Conservation (phyloP, 1,140 invertebrate genomes). For the Tribolium castaneum region DNA sequence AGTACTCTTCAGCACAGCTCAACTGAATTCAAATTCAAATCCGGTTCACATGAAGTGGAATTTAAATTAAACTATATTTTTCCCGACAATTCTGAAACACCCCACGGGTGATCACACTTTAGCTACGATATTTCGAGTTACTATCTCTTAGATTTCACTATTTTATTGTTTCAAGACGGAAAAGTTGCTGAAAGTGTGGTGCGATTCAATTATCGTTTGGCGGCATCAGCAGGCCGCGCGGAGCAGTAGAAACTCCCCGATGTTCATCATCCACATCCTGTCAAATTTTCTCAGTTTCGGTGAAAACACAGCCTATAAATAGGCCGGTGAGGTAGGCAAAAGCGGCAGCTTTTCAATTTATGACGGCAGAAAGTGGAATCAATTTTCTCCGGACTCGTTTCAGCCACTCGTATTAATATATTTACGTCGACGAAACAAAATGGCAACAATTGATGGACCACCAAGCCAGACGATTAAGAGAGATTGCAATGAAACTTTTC, state of each 20-base stretch:
- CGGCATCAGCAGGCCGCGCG: neutral
- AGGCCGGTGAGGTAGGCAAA: slow-evolving; percentile 1
- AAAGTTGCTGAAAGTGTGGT: neutral
- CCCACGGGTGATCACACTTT: no score
- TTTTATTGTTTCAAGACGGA: no score
- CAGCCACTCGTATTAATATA: slow-evolving; percentile 7
- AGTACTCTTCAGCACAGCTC: neutral
- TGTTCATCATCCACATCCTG: slow-evolving; percentile 21
- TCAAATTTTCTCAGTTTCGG: slow-evolving; percentile 15
- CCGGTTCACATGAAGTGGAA: neutral
- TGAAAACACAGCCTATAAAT: slow-evolving; percentile 15
- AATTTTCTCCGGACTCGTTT: slow-evolving; percentile 13
- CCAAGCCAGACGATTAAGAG: slow-evolving; percentile 1
- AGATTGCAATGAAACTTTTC: slow-evolving; percentile 16
- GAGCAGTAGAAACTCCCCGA: neutral
- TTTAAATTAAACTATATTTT: no score
- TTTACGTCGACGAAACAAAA: neutral
- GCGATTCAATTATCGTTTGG: slow-evolving; percentile 10
- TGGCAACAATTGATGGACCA: neutral
- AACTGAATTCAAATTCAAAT: neutral
- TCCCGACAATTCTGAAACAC: no score
- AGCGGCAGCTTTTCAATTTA: slow-evolving; percentile 17
- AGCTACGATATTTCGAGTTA: no score
- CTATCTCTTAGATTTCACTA: no score
- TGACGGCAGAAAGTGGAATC: slow-evolving; percentile 15